These are phyloP conservation scores for Steinernema feltiae DNA, from an alignment of 1,140 invertebrate genomes.

Conservation along the genomic window DNA sequence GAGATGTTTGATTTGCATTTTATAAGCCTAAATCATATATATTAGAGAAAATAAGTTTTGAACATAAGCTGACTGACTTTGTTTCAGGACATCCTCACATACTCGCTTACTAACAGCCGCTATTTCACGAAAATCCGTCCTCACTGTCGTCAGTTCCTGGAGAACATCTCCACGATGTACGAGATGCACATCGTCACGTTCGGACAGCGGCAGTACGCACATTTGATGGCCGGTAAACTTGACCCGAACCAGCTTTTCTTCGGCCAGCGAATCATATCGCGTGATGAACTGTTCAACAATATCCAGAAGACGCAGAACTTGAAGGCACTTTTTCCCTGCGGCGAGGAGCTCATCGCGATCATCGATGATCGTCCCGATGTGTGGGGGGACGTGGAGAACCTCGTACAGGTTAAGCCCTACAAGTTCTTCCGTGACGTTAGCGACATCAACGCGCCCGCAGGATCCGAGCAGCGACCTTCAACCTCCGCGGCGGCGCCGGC, in stretches of 20 bases:
- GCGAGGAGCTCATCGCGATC: constrained; percentile 94
- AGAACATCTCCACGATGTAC: constrained; percentile 76
- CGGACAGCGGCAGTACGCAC: constrained; percentile 92
- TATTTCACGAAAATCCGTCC: constrained; percentile 90
- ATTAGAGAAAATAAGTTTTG: too few species aligned
- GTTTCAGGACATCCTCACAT: constrained; percentile 40
- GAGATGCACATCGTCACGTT: constrained; percentile 98
- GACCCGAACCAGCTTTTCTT: constrained; percentile 74
- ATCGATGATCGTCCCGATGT: constrained; percentile 98
- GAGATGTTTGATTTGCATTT: too few species aligned
- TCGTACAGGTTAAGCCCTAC: constrained; percentile 95
- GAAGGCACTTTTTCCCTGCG: constrained; percentile 94
- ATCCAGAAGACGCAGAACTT: constrained; percentile 93
- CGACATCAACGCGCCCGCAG: constrained; percentile 85
- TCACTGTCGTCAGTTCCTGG: constrained; percentile 76
- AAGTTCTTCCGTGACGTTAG: constrained; percentile 93
- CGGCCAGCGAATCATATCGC: constrained; percentile 86
- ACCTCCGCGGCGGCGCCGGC: constrained; percentile 17
- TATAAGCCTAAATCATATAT: too few species aligned
- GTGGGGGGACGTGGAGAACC: constrained; percentile 88
- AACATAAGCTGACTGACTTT: constrained; percentile 15
- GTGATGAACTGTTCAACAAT: constrained; percentile 94
- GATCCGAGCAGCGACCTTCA: too few species aligned
- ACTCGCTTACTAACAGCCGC: constrained; percentile 62
- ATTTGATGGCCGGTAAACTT: constrained; percentile 80